phyloP scores from a whole-genome alignment of 2,888 invertebrate species.

The Patella caerulea region DNA sequence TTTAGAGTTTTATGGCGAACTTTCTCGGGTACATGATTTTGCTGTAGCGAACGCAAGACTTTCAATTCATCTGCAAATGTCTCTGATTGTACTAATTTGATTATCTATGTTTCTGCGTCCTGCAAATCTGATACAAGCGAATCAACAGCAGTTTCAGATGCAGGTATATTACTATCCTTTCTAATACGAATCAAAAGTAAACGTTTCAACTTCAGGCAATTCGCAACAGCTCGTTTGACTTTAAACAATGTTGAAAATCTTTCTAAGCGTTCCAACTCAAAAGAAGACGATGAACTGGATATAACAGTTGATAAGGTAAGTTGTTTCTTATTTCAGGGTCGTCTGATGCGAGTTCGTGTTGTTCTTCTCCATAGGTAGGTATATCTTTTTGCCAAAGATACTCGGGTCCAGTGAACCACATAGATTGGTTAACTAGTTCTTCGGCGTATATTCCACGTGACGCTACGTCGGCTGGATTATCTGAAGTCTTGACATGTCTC shows the following conservation, averaged over 20 bases:
- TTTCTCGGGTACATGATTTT: too few relatives aligned
- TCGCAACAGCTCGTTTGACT: background rate
- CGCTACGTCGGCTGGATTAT: slow-evolving; percentile 48
- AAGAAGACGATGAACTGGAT: background rate
- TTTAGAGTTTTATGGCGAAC: too few relatives aligned
- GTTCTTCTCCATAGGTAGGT: background rate
- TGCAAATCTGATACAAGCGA: background rate
- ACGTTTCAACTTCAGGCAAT: background rate
- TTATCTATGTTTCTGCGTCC: background rate
- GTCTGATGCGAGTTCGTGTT: background rate
- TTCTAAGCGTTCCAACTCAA: background rate
- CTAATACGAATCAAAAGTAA: background rate
- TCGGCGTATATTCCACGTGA: slow-evolving; percentile 32
- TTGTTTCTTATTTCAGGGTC: too few relatives aligned
- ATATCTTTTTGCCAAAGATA: background rate
- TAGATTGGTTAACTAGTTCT: background rate
- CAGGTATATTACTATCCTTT: background rate
- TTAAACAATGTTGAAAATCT: background rate
- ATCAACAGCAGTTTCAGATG: background rate
- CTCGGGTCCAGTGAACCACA: background rate
- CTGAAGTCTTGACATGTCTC: slow-evolving; percentile 34
- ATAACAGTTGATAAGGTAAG: too few relatives aligned
- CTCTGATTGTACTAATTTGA: background rate
- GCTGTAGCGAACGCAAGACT: background rate
- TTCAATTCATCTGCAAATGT: background rate